These are phyloP conservation scores for Eunapius fragilis DNA, from an alignment of 37 sponge, comb jelly and placozoan species.

Conservation along the genomic window DNA sequence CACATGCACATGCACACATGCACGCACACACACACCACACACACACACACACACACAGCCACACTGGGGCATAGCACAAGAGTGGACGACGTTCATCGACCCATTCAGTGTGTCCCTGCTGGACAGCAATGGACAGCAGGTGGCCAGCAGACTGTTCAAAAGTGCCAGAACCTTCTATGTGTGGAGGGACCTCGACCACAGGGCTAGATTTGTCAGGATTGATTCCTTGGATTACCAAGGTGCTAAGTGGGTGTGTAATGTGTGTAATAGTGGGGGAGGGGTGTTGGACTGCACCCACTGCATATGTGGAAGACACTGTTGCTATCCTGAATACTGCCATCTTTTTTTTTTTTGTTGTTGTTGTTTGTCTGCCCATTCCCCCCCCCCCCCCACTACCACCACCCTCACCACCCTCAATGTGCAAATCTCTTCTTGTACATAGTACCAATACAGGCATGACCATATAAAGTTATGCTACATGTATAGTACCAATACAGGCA, in stretches of 20 bases:
- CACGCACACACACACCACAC: not conserved
- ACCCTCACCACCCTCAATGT: no score
- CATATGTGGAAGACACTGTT: not conserved
- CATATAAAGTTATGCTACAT: no score
- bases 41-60: slow-evolving; percentile 10
- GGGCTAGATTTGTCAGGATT: slow-evolving; percentile 53
- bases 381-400: no score
- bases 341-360: no score
- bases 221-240: slow-evolving; percentile 59
- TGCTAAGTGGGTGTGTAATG: not conserved
- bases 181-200: slow-evolving; percentile 60
- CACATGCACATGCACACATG: no score
- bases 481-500: no score
- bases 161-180: slow-evolving; percentile 68
- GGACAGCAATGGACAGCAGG: slow-evolving; percentile 44
- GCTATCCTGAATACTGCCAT: no score
- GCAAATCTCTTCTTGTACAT: no score
- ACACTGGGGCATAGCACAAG: slow-evolving; percentile 40
- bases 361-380: no score
- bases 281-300: not conserved
- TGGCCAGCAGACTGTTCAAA: slow-evolving; percentile 47
- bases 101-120: slow-evolving; percentile 23
- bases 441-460: no score
- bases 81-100: slow-evolving; percentile 39
- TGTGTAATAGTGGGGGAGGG: not conserved